Evolutionary conservation across 2,888 invertebrate species (phyloP).

Genomic region (Gnatocerus cornutus): DNA sequence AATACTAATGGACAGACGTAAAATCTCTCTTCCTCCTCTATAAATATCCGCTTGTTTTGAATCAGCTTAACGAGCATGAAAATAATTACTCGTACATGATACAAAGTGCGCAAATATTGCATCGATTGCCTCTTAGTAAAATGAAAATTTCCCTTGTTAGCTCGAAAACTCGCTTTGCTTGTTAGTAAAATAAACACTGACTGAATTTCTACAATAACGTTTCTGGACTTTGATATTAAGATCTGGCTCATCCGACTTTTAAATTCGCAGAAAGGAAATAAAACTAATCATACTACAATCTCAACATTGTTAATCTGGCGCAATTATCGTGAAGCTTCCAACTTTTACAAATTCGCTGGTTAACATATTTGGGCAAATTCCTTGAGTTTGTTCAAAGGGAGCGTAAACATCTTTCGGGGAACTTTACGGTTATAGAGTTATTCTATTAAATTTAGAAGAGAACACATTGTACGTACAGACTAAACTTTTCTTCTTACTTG

Average conservation of each 20-base stretch:
- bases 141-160: too few relatives aligned
- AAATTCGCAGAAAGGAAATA: neutral
- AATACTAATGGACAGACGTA: constrained; percentile 38
- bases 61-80: neutral
- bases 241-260: neutral
- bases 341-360: constrained; percentile 7
- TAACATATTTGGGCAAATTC: constrained; percentile 14
- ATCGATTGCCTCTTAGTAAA: too few relatives aligned
- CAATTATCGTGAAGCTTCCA: constrained; percentile 3
- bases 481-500: constrained; percentile 21
- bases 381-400: constrained; percentile 18
- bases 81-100: too few relatives aligned
- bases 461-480: constrained; percentile 26
- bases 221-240: neutral
- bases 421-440: constrained; percentile 29
- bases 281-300: constrained; percentile 1
- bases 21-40: neutral
- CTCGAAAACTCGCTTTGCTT: too few relatives aligned
- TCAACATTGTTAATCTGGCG: neutral
- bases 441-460: constrained; percentile 26
- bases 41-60: constrained; percentile 1
- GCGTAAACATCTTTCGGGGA: constrained; percentile 29
- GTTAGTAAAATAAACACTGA: neutral
- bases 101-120: too few relatives aligned
- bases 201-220: neutral